A percentile compares a stretch with the other conserved stretches of the same genome.
phyloP scores from a whole-genome alignment of 2,113 vertebrate species.

The Cacatua alba region DNA sequence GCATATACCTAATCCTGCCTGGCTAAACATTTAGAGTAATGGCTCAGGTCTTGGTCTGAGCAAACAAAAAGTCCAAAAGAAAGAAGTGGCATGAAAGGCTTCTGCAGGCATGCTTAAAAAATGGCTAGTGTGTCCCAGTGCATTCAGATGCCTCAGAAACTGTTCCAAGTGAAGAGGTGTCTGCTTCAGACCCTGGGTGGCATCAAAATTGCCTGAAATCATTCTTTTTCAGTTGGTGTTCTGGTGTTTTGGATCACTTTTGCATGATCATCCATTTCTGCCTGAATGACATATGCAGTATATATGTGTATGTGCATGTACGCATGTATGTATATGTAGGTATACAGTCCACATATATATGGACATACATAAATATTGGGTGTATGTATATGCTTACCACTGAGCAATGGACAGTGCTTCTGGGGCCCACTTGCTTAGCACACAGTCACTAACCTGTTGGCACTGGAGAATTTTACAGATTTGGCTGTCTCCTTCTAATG shows the following conservation, averaged over 20 bases:
- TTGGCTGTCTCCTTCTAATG: neutral
- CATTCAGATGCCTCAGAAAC: neutral
- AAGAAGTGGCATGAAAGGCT: neutral
- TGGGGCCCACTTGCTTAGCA: neutral
- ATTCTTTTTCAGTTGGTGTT: neutral
- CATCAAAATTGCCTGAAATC: neutral
- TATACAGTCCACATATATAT: rapidly evolving
- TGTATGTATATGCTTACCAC: neutral
- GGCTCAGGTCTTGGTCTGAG: neutral
- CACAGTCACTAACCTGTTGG: neutral
- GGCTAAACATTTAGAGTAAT: neutral
- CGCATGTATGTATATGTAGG: rapidly evolving
- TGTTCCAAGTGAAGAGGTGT: neutral
- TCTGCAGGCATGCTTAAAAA: neutral
- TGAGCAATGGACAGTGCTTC: neutral
- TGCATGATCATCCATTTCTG: neutral
- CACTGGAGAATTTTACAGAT: neutral
- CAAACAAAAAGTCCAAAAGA: neutral
- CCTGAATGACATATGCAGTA: neutral
- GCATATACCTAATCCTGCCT: neutral
- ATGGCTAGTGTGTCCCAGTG: too few species aligned
- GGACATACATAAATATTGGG: neutral
- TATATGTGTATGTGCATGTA: too few species aligned
- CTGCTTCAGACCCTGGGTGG: neutral
- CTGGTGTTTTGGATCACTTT: neutral